Percentiles rank a stretch among this genome's conserved stretches.
Conservation (phyloP, 2,888 invertebrate species). For the Leptogaster cylindrica region DNA sequence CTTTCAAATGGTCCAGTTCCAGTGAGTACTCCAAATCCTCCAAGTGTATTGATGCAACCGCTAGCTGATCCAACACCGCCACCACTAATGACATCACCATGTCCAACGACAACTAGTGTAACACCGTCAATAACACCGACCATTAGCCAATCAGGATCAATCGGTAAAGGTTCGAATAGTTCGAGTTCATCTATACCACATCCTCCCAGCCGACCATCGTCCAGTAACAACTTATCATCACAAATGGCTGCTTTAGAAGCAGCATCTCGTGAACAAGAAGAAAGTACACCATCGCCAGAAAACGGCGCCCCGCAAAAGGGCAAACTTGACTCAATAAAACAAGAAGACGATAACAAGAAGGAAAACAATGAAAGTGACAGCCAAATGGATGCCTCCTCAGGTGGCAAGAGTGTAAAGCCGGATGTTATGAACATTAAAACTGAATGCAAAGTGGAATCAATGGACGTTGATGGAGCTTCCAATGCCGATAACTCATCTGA, state of each 20-base stretch:
- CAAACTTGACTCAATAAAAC: constrained; percentile 71
- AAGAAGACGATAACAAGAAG: constrained; percentile 71
- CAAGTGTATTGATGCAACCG: constrained; percentile 65
- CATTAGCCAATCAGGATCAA: constrained; percentile 46
- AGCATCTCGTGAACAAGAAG: constrained; percentile 70
- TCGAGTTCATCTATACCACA: constrained; percentile 48
- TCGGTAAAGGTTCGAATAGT: constrained; percentile 52
- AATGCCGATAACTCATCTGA: constrained; percentile 58
- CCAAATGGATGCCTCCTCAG: constrained; percentile 59
- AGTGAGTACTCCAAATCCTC: constrained; percentile 67
- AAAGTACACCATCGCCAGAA: constrained; percentile 68
- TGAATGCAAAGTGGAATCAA: constrained; percentile 63
- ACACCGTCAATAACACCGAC: constrained; percentile 51
- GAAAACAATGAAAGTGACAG: constrained; percentile 68
- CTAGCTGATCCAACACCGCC: constrained; percentile 67
- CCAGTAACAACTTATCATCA: constrained; percentile 67
- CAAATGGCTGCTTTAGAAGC: constrained; percentile 77
- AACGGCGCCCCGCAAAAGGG: constrained; percentile 65
- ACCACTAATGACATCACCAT: constrained; percentile 60
- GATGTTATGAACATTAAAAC: constrained; percentile 69
- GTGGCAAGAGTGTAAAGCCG: constrained; percentile 69
- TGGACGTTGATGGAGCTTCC: constrained; percentile 56
- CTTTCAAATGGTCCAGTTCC: constrained; percentile 63
- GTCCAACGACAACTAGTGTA: constrained; percentile 52
- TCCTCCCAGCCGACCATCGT: constrained; percentile 57